Evolutionary conservation across 2,888 invertebrate species (phyloP).

Genomic region (Apeira syringaria): DNA sequence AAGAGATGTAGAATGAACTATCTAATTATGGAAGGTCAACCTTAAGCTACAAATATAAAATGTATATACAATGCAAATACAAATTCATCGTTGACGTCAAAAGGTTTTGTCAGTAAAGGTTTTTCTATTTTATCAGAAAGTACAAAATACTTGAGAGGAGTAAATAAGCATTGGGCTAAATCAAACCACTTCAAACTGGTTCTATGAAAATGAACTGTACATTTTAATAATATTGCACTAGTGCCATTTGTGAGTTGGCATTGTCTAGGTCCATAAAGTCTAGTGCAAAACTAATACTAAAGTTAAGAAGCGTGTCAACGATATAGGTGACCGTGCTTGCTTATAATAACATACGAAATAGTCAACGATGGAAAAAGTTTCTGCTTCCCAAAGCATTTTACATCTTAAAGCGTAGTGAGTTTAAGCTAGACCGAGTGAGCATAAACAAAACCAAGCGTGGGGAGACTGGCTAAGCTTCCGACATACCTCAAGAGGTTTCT

Average conservation of each 20-base stretch:
- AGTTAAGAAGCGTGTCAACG: conserved; percentile 33
- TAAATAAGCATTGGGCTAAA: not conserved
- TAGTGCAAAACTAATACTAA: conserved; percentile 9
- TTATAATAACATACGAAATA: conserved; percentile 28
- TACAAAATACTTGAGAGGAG: not conserved
- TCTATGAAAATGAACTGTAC: not conserved
- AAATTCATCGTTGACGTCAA: no score
- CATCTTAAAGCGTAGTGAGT: conserved; percentile 55
- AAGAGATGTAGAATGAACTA: conserved; percentile 9
- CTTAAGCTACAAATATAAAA: no score
- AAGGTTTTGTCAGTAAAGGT: no score
- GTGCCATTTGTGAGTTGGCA: conserved; percentile 8
- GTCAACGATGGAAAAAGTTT: conserved; percentile 9
- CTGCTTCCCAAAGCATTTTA: conserved; percentile 50
- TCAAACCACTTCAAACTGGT: not conserved
- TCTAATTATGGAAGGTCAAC: no score
- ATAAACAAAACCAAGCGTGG: conserved; percentile 58
- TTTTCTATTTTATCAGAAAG: no score
- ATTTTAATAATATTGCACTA: conserved; percentile 3
- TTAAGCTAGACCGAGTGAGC: conserved; percentile 67
- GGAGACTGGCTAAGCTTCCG: conserved; percentile 65
- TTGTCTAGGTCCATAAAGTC: conserved; percentile 4
- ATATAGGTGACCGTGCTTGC: conserved; percentile 27
- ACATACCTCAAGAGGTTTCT: conserved; percentile 82
- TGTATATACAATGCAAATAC: no score